A percentile compares a stretch with the other conserved stretches of the same genome.
phyloP scores from a whole-genome alignment of 2,888 invertebrate genomes.

The Ormyrus pomaceus region DNA sequence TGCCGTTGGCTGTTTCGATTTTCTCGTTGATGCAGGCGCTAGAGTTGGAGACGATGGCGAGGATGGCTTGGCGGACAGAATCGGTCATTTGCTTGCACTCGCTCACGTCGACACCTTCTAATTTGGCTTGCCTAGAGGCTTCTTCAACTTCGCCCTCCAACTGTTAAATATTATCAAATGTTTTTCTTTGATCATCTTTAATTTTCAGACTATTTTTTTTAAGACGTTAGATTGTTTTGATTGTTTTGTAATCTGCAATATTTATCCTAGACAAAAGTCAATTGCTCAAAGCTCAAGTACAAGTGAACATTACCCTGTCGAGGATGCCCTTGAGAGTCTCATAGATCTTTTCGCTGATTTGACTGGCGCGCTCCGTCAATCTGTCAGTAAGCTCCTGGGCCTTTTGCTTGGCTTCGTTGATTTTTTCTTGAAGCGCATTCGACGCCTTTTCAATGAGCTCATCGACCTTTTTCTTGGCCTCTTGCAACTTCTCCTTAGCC shows the following conservation, averaged over 20 bases:
- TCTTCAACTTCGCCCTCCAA: conserved; percentile 47
- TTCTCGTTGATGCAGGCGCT: conserved; percentile 58
- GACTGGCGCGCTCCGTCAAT: background rate
- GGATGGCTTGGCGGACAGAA: conserved; percentile 32
- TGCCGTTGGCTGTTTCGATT: conserved; percentile 50
- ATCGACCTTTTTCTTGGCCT: conserved; percentile 6
- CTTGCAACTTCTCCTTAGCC: conserved; percentile 1
- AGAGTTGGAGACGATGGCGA: conserved; percentile 37
- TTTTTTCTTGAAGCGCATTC: conserved; percentile 1
- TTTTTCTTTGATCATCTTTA: background rate
- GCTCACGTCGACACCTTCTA: conserved; percentile 37
- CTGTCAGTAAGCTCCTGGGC: background rate
- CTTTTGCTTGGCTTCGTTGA: conserved; percentile 14
- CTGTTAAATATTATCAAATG: background rate
- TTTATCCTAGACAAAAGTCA: background rate
- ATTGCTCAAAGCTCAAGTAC: background rate
- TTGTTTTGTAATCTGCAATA: background rate
- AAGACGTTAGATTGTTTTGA: background rate
- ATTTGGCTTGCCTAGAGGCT: conserved; percentile 28
- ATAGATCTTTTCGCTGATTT: conserved; percentile 21
- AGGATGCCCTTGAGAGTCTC: conserved; percentile 10
- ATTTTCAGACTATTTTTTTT: background rate
- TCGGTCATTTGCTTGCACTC: conserved; percentile 55
- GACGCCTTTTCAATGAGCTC: background rate
- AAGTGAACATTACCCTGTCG: conserved; percentile 23